A percentile compares a stretch with the other conserved stretches of the same genome.
Evolutionary conservation across 2,113 vertebrate genomes (phyloP).

Genomic region (Gadus macrocephalus): DNA sequence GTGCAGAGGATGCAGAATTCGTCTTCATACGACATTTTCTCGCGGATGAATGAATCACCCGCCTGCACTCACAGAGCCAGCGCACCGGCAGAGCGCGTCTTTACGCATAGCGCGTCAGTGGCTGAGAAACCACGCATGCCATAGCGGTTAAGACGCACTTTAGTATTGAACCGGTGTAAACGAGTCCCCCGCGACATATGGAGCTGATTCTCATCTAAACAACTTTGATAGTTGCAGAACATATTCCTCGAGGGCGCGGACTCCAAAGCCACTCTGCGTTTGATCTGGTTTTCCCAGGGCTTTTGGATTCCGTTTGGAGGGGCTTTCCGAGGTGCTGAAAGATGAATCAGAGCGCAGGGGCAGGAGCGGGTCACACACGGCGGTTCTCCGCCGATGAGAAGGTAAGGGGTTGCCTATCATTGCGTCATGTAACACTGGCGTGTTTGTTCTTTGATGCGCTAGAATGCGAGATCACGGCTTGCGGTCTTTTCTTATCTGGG

Average conservation of each 20-base stretch:
- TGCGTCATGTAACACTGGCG: neutral
- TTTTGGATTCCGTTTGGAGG: too few species aligned
- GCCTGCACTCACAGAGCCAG: slow-evolving; percentile 23
- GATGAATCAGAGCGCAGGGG: slow-evolving; percentile 67
- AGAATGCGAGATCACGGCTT: neutral
- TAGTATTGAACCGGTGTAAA: slow-evolving; percentile 16
- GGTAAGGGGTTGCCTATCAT: slow-evolving; percentile 27
- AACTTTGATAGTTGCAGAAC: neutral
- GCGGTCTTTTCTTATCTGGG: too few species aligned
- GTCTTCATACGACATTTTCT: too few species aligned
- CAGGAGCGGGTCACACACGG: slow-evolving; percentile 40
- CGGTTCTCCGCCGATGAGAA: slow-evolving; percentile 45
- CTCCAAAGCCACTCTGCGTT: neutral
- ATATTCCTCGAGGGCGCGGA: neutral
- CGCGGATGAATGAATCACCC: slow-evolving; percentile 12
- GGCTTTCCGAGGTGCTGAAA: slow-evolving; percentile 40
- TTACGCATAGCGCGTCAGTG: slow-evolving; percentile 45
- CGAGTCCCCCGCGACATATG: neutral
- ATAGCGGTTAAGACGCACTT: slow-evolving; percentile 15
- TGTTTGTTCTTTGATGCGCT: neutral
- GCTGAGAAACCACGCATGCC: slow-evolving; percentile 35
- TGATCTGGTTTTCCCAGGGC: too few species aligned
- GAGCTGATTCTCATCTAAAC: neutral
- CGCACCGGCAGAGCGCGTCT: slow-evolving; percentile 32
- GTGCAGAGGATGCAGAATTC: too few species aligned